A percentile compares a stretch with the other conserved stretches of the same genome.
phyloP scores from a whole-genome alignment of 1,140 invertebrate species.

The Campoletis sonorensis region DNA sequence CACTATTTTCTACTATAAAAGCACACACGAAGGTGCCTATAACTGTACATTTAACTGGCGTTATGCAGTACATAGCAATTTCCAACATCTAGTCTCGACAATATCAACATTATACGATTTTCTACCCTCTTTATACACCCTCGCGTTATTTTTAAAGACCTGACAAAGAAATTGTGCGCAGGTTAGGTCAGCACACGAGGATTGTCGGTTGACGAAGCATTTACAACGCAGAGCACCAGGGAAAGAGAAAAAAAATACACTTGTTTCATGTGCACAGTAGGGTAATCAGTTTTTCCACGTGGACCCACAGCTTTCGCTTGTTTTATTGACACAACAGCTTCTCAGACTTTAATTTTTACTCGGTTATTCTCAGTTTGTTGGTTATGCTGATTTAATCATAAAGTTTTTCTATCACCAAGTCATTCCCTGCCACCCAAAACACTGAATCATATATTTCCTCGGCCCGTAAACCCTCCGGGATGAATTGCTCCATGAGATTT shows the following conservation, averaged over 20 bases:
- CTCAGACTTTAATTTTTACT: too few species aligned
- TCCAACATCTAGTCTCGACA: neutral
- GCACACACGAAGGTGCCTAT: neutral
- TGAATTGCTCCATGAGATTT: too few species aligned
- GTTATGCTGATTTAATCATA: neutral
- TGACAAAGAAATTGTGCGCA: neutral
- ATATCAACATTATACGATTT: constrained; percentile 20
- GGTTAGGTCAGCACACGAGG: neutral
- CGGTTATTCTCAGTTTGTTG: too few species aligned
- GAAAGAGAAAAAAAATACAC: too few species aligned
- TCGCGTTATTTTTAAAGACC: neutral
- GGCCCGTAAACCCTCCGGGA: too few species aligned
- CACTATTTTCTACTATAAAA: constrained; percentile 15
- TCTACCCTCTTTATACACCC: neutral
- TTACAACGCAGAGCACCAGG: too few species aligned
- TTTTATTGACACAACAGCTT: too few species aligned
- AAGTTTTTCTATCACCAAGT: neutral
- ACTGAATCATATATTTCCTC: too few species aligned
- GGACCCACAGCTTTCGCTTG: too few species aligned
- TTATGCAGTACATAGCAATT: neutral
- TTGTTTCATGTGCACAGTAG: too few species aligned
- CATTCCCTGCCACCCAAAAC: neutral
- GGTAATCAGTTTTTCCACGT: too few species aligned
- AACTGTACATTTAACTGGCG: neutral
- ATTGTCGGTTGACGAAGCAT: too few species aligned